Evolutionary conservation across 2,113 vertebrate species (phyloP), one percentile per base, ranked within the genome.

Genomic region (Tamias sibiricus): DNA sequence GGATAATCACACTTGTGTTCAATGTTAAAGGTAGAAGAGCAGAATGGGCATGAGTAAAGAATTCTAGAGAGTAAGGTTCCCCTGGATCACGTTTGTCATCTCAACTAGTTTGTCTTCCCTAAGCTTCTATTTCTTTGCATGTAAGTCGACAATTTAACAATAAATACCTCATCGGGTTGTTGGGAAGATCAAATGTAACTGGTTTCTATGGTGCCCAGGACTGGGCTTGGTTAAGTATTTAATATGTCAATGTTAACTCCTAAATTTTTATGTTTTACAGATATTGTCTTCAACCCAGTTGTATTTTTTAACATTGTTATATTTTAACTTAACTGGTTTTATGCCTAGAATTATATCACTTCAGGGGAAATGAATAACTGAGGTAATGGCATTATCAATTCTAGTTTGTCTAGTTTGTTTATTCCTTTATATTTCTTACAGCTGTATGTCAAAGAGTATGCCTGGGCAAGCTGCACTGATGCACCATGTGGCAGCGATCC

Each of bases 231-330:
- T 49, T 59, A 87, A 93, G 37, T 71, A 66, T 28, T 37, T 77
- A 92, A 79, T 81, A 66, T 77, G 37, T 64, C 90, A 89, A 90
- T 47, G 4, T 84, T 74, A 81, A 83, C 59, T 59, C 28, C 74
- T 80, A 77, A 14, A 52, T 91, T 93, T 95, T 42, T 83, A 72
- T 77, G n/a, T 90, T 95, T 89, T 83, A 75, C 35, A 64, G 49
- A 86, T 68, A 90, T 86, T 89, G 94, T 87, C 37, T 82, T 44
- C 44, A 77, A 37, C 22, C 62, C 37, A 72, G 2, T 87, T 90
- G 68, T 75, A 80, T 92, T 89, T 92, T 89, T 89, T 94, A 89
- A 92, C 84, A 66, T 66, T 47, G 19, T 35, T 81, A 54, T 90
- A 42, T 83, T 95, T 84, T 37, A 75, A 32, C 49, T 90, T 86